A percentile compares a stretch with the other conserved stretches of the same genome.
phyloP scores from a whole-genome alignment of 2,888 invertebrate species.

The Polia nebulosa region DNA sequence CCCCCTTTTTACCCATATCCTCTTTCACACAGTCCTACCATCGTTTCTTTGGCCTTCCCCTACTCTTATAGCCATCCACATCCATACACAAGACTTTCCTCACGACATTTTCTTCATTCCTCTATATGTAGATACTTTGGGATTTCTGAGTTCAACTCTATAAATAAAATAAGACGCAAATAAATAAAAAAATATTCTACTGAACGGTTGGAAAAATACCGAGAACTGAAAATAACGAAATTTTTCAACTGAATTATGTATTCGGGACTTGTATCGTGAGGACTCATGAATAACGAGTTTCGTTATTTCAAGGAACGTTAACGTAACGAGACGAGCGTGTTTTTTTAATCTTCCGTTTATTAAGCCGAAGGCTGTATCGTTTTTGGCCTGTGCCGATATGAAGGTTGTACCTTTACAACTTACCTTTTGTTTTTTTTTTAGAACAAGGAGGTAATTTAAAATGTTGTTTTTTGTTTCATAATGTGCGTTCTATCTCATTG shows the following conservation, averaged over 20 bases:
- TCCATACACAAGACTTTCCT: too few species aligned
- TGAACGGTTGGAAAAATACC: slow-evolving; percentile 35
- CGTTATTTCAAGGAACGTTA: slow-evolving; percentile 68
- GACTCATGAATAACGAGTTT: slow-evolving; percentile 67
- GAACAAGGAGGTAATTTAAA: slow-evolving; percentile 43
- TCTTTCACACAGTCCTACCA: too few species aligned
- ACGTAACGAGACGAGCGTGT: slow-evolving; percentile 59
- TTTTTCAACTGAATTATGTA: slow-evolving; percentile 63
- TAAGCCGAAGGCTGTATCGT: slow-evolving; percentile 50
- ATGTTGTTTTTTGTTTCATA: slow-evolving; percentile 5
- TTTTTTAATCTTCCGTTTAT: slow-evolving; percentile 60
- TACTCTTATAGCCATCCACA: too few species aligned
- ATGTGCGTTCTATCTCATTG: slow-evolving; percentile 5
- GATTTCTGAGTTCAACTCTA: neutral
- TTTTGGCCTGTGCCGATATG: slow-evolving; percentile 38
- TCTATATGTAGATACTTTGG: too few species aligned
- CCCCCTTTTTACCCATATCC: too few species aligned
- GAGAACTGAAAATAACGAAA: slow-evolving; percentile 36
- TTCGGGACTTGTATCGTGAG: slow-evolving; percentile 64
- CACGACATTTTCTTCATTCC: too few species aligned
- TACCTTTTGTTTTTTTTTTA: slow-evolving; percentile 34
- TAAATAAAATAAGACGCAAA: slow-evolving; percentile 38
- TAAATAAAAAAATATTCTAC: slow-evolving; percentile 33
- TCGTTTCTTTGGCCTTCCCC: too few species aligned
- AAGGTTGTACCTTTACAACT: slow-evolving; percentile 36